Percentiles rank a stretch among this genome's conserved stretches.
Evolutionary conservation across 2,888 invertebrate genomes (phyloP).

Genomic region (Clitarchus hookeri): DNA sequence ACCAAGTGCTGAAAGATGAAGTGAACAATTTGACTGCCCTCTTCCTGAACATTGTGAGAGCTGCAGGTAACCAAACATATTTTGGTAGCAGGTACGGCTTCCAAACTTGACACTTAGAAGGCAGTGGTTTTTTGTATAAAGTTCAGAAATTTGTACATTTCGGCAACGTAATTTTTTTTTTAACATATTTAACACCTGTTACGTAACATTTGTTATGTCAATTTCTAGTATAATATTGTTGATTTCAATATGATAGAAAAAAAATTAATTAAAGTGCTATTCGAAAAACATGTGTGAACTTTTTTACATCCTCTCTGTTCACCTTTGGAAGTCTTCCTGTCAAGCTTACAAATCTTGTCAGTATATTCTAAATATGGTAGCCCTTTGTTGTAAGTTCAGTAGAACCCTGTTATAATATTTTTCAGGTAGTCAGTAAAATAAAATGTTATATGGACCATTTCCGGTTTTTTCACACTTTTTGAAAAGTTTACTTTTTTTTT

Average conservation of each 20-base stretch:
- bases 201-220: background rate
- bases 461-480: too few relatives aligned
- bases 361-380: too few relatives aligned
- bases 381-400: too few relatives aligned
- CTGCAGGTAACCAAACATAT: background rate
- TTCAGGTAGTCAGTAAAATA: too few relatives aligned
- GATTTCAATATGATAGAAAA: background rate
- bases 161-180: background rate
- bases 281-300: background rate
- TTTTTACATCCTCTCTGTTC: background rate
- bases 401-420: too few relatives aligned
- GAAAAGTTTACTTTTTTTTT: too few relatives aligned
- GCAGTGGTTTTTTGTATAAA: background rate
- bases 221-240: background rate
- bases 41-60: background rate
- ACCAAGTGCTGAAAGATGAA: background rate
- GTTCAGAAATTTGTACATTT: background rate
- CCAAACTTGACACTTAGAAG: background rate
- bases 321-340: slow-evolving; percentile 3
- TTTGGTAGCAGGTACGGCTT: background rate
- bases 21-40: background rate
- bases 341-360: background rate
- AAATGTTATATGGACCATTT: too few relatives aligned
- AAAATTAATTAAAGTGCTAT: background rate
- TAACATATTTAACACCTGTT: background rate